A percentile compares a stretch with the other conserved stretches of the same genome.
These are phyloP conservation scores for Eublepharis macularius DNA, from an alignment of 2,113 vertebrate species.

Conservation along the genomic window DNA sequence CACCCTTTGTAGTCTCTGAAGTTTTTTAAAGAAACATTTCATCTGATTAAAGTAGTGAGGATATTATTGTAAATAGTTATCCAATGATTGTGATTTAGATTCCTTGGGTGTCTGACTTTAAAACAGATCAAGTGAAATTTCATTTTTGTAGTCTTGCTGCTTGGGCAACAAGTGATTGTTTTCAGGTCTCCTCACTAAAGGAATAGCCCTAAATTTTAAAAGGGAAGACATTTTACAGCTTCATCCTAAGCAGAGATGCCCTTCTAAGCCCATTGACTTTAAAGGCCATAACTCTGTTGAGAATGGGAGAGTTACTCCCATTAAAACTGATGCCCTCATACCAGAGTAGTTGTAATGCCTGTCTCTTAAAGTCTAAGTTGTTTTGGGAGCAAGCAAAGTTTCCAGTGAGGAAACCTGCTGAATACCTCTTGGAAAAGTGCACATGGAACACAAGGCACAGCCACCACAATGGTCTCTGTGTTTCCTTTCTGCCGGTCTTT, in stretches of 20 bases:
- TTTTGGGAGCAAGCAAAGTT: background rate
- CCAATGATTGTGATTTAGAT: background rate
- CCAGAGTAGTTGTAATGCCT: too few species aligned
- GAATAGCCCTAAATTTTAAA: background rate
- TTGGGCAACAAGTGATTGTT: background rate
- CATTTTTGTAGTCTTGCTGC: background rate
- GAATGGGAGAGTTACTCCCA: too few species aligned
- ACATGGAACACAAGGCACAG: background rate
- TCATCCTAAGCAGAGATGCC: too few species aligned
- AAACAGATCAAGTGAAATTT: background rate
- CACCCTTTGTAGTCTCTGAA: too few species aligned
- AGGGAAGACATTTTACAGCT: background rate
- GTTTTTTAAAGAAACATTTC: too few species aligned
- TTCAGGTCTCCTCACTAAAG: background rate
- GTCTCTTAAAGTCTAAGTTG: background rate
- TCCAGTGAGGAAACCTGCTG: background rate
- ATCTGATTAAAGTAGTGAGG: background rate
- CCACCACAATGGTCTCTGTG: background rate
- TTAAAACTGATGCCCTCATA: too few species aligned
- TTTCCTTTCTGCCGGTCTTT: background rate
- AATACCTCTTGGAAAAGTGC: background rate
- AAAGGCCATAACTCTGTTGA: too few species aligned
- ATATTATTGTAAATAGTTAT: background rate
- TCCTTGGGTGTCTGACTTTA: background rate
- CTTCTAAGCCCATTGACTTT: too few species aligned